These are phyloP conservation scores for Isurus oxyrinchus DNA, from an alignment of 2,113 vertebrate species.

Conservation along the genomic window DNA sequence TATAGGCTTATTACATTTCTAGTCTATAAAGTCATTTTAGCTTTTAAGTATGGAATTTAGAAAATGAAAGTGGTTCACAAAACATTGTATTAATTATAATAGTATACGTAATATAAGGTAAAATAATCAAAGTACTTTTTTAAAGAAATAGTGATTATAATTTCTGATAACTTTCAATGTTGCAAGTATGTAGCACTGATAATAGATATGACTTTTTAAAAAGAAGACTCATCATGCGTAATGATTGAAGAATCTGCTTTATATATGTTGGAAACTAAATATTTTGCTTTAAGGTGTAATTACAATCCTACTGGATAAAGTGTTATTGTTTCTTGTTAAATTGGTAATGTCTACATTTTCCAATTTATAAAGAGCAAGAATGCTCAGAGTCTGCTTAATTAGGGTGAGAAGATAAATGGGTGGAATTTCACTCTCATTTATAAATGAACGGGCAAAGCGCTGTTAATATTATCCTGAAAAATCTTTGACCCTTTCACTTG, in stretches of 20 bases:
- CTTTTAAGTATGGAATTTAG: background rate
- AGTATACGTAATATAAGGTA: background rate
- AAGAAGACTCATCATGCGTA: background rate
- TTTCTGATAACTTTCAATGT: background rate
- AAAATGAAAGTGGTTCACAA: background rate
- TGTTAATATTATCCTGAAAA: constrained; percentile 14
- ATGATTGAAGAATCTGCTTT: background rate
- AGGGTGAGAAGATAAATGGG: background rate
- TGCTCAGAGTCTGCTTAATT: constrained; percentile 18
- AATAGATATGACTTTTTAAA: background rate
- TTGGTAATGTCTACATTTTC: constrained; percentile 28
- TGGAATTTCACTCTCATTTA: background rate
- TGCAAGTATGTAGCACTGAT: background rate
- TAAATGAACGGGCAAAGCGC: background rate
- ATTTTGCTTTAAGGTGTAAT: background rate
- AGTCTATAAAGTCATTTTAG: background rate
- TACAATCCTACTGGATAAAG: background rate
- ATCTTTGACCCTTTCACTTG: background rate
- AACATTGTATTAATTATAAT: background rate
- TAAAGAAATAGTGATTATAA: background rate
- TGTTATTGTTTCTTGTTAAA: constrained; percentile 5
- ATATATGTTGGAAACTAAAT: background rate
- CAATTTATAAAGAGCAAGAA: background rate
- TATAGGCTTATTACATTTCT: background rate
- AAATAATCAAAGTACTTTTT: background rate